Evolutionary conservation across 2,888 invertebrate genomes (phyloP).

Genomic region (Athalia circularis): DNA sequence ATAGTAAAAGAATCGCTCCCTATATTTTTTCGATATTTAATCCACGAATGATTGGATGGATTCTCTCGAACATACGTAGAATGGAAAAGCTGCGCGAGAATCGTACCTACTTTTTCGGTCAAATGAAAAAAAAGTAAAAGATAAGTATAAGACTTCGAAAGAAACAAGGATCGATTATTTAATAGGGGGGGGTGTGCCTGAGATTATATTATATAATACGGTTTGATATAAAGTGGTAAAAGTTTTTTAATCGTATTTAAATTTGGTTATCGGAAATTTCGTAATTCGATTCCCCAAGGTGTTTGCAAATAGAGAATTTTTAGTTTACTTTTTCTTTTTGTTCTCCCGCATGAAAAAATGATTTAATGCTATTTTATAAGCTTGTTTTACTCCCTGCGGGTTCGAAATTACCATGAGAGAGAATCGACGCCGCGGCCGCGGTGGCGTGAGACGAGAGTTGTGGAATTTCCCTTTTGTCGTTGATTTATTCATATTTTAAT

Average conservation of each 20-base stretch:
- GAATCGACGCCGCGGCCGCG: not conserved
- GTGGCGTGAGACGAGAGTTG: conserved; percentile 22
- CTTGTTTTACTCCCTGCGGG: conserved; percentile 23
- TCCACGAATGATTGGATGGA: too few relatives aligned
- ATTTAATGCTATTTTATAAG: conserved; percentile 29
- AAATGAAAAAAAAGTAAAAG: too few relatives aligned
- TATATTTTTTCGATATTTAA: too few relatives aligned
- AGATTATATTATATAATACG: not conserved
- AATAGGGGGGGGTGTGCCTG: not conserved
- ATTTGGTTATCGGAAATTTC: conserved; percentile 8
- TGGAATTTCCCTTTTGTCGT: conserved; percentile 22
- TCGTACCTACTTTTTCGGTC: too few relatives aligned
- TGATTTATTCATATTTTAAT: conserved; percentile 43
- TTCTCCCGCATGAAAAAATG: conserved; percentile 27
- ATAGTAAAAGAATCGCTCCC: too few relatives aligned
- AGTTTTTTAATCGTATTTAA: conserved; percentile 32
- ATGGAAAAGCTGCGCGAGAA: too few relatives aligned
- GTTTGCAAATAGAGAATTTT: conserved; percentile 34
- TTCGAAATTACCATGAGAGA: not conserved
- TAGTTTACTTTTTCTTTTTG: too few relatives aligned
- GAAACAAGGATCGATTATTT: not conserved
- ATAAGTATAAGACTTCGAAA: too few relatives aligned
- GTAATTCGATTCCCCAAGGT: conserved; percentile 12
- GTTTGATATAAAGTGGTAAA: conserved; percentile 3
- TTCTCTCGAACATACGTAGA: too few relatives aligned